Base-by-base conservation (phyloP, 2,797 vertebrate species). In the Falco berigora region DNA sequence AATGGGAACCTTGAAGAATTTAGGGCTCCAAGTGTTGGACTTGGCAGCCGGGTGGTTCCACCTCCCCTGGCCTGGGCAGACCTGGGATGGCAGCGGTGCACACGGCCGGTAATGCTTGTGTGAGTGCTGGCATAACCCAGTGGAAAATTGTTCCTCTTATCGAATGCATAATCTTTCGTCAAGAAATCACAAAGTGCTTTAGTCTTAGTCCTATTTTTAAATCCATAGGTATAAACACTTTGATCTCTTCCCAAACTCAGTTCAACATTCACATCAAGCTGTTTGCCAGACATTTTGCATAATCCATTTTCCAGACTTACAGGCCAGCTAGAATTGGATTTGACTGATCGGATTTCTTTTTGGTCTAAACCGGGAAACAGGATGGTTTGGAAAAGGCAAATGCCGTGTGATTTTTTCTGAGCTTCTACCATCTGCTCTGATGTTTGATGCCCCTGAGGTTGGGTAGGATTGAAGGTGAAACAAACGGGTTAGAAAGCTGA, bases 221-320 rank as follows among this genome's bases (percentile, higher is more conserved):
- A 58, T 12, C 73, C 28, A 12, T 6, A 66, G 67, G 44, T 86
- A 42, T 76, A 82, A 94, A 72, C 10, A 3, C 44, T 55, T 80
- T 96, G 86, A 87, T 90, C 62, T 77, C 75, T 40, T 86, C 89
- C 88, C 59, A n/a, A 75, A 76, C 90, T 84, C 93, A 21, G 5
- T 14, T 80, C 94, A 36, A 9, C 18, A 1, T 28, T 86, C 49
- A 3, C 66, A 38, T 42, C 84, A 14, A 36, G 85, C 78, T 27
- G 4, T 8, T 75, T 91, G 88, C 87, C 91, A 88, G 49, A 19
- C 6, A 6, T 14, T 84, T 42, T 69, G 85, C 53, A 52, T 97
- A 97, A 98, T 96, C 96, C 85, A 52, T 97, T 96, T 90, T 95
- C 96, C 94, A 97, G 82, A 72, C 64, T 86, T 92, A 36, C 12